Conservation (phyloP, 2,113 vertebrate species). For the Tragelaphus buxtoni region DNA sequence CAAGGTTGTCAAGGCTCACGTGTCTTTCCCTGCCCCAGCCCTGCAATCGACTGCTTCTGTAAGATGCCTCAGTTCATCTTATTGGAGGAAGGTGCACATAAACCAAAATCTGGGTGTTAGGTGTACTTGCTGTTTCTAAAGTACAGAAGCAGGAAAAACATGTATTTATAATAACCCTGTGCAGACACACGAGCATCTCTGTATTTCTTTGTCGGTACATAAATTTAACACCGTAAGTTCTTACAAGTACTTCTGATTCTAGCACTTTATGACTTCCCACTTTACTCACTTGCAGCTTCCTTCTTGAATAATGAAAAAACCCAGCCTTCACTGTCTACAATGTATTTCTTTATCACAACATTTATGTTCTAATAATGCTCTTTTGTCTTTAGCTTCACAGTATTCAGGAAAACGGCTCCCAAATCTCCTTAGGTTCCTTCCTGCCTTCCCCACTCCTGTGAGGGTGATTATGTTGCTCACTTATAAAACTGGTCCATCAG, state of each 20-base stretch:
- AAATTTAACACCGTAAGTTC: neutral
- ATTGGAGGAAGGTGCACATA: neutral
- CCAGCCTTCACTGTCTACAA: neutral
- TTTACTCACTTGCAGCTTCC: neutral
- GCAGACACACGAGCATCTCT: neutral
- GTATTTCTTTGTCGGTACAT: neutral
- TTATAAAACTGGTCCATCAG: neutral
- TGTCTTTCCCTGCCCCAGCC: neutral
- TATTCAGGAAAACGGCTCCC: neutral
- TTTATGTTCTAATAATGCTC: neutral
- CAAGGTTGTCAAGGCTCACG: neutral
- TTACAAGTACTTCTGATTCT: neutral
- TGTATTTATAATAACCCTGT: neutral
- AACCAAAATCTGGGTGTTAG: neutral
- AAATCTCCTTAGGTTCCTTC: neutral
- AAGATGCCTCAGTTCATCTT: neutral
- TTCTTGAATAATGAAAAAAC: neutral
- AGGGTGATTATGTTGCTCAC: neutral
- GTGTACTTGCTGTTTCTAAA: neutral
- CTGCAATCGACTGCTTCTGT: neutral
- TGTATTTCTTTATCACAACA: neutral
- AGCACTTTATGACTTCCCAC: neutral
- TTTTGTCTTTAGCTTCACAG: neutral
- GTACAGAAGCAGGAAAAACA: neutral
- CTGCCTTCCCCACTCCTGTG: neutral